Evolutionary conservation across 1,140 invertebrate species (phyloP), one percentile per base, ranked within the genome.

Genomic region (Phenacoccus solenopsis): DNA sequence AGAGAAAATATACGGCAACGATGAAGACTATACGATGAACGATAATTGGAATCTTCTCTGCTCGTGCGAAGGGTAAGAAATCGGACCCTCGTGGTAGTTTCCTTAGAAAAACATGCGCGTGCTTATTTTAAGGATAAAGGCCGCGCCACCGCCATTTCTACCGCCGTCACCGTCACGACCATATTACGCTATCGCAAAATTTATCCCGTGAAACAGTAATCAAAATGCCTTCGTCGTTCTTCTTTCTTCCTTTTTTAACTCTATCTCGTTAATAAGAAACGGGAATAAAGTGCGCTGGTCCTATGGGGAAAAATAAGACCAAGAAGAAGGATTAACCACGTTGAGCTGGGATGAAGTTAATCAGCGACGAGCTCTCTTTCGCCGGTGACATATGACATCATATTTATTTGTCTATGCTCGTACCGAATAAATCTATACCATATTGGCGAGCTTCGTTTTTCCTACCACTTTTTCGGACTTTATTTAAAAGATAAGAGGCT

Each of bases 111-210:
- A 49, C 38, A 49, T 49, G 38, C 38, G 38, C 38, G 38, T 49
- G 38, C 38, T 49, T 49, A 49, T 49, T 49, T 49, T 49, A 49
- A 49, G 38, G 38, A 49, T 49, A 49, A 49, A 49, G 38, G 38
- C 4, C 5, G 5, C 16, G 38, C 38, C 38, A 49, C 5, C 38
- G 38, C 30, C 38, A 49, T 49, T 49, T 49, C 5, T n/a, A 16
- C 38, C 38, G 20, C 20, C 38, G 38, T 49, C 38, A 49, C 38
- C 38, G 38, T 49, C 38, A 49, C 38, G n/a, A n/a, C 38, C 12
- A 49, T 49, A 49, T 49, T 49, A 49, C 16, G 38, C 38, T 49
- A 49, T 49, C 38, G 38, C 38, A 49, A 49, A 49, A 16, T 49
- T 49, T 16, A 49, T 49, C 38, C 38, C 38, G 38, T 49, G 38